Base-by-base conservation (phyloP, 2,888 invertebrate genomes). In the Polydrusus cervinus region DNA sequence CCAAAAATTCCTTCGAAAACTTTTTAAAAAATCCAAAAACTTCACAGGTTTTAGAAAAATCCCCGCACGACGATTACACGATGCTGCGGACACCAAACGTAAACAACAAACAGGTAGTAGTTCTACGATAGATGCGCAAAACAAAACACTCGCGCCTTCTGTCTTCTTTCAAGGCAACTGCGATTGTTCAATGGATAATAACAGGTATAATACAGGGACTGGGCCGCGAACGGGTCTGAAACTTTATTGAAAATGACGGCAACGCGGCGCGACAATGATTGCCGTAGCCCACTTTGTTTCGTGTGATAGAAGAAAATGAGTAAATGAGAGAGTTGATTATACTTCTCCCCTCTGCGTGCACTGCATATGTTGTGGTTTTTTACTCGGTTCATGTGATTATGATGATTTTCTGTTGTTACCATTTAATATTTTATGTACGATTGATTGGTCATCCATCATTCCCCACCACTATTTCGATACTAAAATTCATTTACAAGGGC, bases 21-120 rank as follows among this genome's bases (percentile, higher is more conserved):
- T 70, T 61, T 70, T 72, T 73, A 38, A 70, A 65, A 65, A 61
- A 61, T 6, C 6, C 8, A 2, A 72, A 64, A 57, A 55, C 66
- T 65, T 67, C 77, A 72, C 64, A 60, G 68, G 68, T 68, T 61
- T 49, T 16, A 69, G n/a, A 34, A 34, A 34, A 61, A 60, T 47
- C 38, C 30, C 43, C 60, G 69, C 61, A 60, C 47, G 25, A 30
- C 9, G 49, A 20, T 69, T 66, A 64, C 77, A 76, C 78, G 57
- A 67, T 64, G 74, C 76, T 72, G 78, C 79, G 79, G 77, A 78
- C 80, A 79, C 74, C 13, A 62, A 77, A 80, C 64, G 64, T 74
- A 68, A 67, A 61, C 66, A 68, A 73, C 71, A 71, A 77, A 78
- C 79, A 76, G 78, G 78, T 77, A 49, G 71, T 69, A 20, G 74